Conservation (phyloP, 2,888 invertebrate genomes). For the Chirona hameri region DNA sequence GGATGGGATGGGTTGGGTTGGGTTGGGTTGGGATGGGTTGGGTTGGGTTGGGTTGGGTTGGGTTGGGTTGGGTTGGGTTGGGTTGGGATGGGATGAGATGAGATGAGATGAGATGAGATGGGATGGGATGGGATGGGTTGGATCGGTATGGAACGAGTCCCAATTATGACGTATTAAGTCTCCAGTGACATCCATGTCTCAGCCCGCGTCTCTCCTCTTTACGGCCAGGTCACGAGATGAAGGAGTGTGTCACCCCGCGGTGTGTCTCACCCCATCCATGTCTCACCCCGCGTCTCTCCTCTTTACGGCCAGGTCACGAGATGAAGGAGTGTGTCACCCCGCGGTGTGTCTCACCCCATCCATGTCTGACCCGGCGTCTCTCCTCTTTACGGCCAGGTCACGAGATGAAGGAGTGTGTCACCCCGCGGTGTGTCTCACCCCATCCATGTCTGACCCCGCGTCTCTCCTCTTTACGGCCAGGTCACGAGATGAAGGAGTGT, state of each 20-base stretch:
- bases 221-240: constrained; percentile 86
- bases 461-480: constrained; percentile 49
- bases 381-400: constrained; percentile 64
- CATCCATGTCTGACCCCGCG: neutral
- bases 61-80: too few relatives aligned
- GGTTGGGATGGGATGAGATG: too few relatives aligned
- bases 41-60: too few relatives aligned
- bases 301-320: constrained; percentile 76
- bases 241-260: constrained; percentile 88
- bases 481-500: constrained; percentile 94
- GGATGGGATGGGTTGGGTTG: too few relatives aligned
- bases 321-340: constrained; percentile 91
- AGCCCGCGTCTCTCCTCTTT: neutral
- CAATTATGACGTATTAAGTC: too few relatives aligned
- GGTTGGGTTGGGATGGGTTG: too few relatives aligned
- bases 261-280: too few relatives aligned
- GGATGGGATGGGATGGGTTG: too few relatives aligned
- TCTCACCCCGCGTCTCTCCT: neutral
- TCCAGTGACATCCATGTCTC: constrained; percentile 52
- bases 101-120: too few relatives aligned
- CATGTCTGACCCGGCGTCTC: neutral
- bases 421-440: too few relatives aligned
- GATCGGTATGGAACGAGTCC: too few relatives aligned
- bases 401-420: constrained; percentile 90
- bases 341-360: too few relatives aligned